phyloP scores from a whole-genome alignment of 92 coral and sea anemone genomes.

The Palythoa grandiflora region DNA sequence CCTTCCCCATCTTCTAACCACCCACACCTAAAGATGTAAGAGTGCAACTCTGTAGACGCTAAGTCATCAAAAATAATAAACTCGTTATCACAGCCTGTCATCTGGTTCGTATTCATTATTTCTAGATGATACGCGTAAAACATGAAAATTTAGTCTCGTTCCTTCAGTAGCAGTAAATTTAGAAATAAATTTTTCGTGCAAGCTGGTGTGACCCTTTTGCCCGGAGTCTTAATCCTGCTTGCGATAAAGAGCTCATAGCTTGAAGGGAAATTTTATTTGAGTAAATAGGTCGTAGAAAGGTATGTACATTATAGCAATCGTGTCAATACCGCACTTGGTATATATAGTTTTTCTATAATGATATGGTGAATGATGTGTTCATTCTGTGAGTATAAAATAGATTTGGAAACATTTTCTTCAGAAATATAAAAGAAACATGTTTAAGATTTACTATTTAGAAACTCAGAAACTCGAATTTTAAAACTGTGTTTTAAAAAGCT shows the following conservation, averaged over 20 bases:
- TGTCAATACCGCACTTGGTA: background rate
- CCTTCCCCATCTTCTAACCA: too few relatives aligned
- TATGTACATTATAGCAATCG: background rate
- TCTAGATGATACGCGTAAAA: background rate
- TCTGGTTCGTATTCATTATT: slow-evolving; percentile 16
- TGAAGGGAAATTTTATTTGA: too few relatives aligned
- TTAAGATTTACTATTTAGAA: background rate
- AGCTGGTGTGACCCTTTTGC: too few relatives aligned
- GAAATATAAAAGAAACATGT: too few relatives aligned
- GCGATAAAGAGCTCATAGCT: too few relatives aligned
- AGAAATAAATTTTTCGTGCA: too few relatives aligned
- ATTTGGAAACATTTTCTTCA: background rate
- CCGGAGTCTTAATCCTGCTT: too few relatives aligned
- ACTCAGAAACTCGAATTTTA: background rate
- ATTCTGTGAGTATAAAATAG: background rate
- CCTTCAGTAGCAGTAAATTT: background rate
- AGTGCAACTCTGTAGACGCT: background rate
- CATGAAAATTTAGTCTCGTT: background rate
- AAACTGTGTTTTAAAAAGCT: background rate
- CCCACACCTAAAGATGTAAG: background rate
- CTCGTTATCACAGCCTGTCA: slow-evolving; percentile 18
- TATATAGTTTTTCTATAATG: background rate
- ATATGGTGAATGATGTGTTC: slow-evolving; percentile 14
- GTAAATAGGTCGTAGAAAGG: background rate
- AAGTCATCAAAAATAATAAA: background rate